Conservation (phyloP, 1,140 invertebrate species). For the Wiebesia pumilae region DNA sequence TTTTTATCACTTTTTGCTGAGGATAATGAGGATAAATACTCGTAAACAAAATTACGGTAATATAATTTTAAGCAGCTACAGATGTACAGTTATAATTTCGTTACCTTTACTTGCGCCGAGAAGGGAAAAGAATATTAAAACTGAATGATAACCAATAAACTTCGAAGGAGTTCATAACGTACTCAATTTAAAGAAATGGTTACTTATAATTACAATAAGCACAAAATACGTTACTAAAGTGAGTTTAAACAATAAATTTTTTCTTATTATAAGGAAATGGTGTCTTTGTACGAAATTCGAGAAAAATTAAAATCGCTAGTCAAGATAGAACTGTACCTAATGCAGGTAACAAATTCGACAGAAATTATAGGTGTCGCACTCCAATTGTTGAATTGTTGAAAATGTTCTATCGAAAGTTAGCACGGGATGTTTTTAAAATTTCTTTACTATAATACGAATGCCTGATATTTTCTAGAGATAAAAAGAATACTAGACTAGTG, state of each 20-base stretch:
- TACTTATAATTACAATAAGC: not conserved
- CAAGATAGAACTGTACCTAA: no score
- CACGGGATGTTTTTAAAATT: no score
- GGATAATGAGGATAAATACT: not conserved
- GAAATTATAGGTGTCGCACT: no score
- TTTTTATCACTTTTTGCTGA: not conserved
- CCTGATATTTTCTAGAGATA: no score
- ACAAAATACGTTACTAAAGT: not conserved
- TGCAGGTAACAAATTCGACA: no score
- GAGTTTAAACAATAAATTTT: not conserved
- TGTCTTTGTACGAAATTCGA: no score
- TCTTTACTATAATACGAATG: no score
- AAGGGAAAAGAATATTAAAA: not conserved
- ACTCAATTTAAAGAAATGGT: not conserved
- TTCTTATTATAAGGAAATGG: not conserved
- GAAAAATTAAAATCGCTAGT: no score
- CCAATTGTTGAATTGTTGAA: no score
- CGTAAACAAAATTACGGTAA: not conserved
- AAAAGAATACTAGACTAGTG: no score
- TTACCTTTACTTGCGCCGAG: not conserved
- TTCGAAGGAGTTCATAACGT: not conserved
- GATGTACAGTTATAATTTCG: conserved; percentile 23
- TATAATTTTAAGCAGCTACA: not conserved
- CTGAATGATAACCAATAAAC: conserved; percentile 17
- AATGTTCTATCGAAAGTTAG: no score